Percentiles rank a stretch among this genome's conserved stretches.
Conservation (phyloP, 2,888 invertebrate species). For the Cantharis nigra region DNA sequence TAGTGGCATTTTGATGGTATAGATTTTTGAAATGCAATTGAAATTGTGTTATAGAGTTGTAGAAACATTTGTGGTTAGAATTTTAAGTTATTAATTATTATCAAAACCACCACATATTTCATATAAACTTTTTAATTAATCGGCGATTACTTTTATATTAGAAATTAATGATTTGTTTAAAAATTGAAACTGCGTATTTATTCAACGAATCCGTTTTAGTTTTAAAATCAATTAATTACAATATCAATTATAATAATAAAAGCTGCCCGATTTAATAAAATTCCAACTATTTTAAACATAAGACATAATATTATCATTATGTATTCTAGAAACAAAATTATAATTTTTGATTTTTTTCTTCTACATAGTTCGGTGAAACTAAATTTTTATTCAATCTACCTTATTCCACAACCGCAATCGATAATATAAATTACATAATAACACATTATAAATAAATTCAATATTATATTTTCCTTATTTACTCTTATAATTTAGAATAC, state of each 20-base stretch:
- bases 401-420: not conserved
- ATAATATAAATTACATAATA: not conserved
- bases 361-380: not conserved
- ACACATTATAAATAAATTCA: not conserved
- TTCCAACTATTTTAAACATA: not conserved
- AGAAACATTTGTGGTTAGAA: conserved; percentile 14
- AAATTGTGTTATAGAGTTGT: conserved; percentile 38
- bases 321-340: not conserved
- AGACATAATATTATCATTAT: too few species aligned
- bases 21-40: conserved; percentile 56
- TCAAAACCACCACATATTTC: not conserved
- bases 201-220: not conserved
- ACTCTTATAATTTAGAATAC: not conserved
- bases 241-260: not conserved
- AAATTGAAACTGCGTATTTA: not conserved
- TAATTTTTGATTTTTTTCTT: not conserved
- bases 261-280: not conserved
- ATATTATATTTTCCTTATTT: not conserved
- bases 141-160: not conserved
- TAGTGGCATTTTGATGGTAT: conserved; percentile 57
- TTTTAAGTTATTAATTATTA: not conserved
- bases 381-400: not conserved
- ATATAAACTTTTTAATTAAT: not conserved
- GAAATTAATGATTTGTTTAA: not conserved
- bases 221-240: not conserved